Base-by-base conservation (phyloP, 1,140 invertebrate species). In the Penaeus vannamei region DNA sequence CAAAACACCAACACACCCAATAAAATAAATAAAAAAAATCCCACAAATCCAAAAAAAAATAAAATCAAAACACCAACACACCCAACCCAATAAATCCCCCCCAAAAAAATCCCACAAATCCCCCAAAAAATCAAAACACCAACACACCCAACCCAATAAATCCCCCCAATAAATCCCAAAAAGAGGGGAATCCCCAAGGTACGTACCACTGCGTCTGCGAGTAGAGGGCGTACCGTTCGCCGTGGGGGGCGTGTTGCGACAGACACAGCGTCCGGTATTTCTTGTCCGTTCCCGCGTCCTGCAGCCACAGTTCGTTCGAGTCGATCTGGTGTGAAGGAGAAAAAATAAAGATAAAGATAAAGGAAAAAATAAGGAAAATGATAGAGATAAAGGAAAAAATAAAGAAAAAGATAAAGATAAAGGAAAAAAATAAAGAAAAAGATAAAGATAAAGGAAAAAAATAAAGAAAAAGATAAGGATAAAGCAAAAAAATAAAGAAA, bases 181-280 rank as follows among this genome's bases (percentile, higher is more conserved):
- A 12, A 20, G 26, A 60, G 26, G 26, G 29, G 12, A 42, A 23
- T 32, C 12, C n/a, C 26, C n/a, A 61, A 53, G n/a, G 46, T 36
- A 88, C 86, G 26, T 79, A 90, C 91, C 95, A 95, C 92, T 95
- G 94, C 46, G 93, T 94, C 62, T 93, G 92, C 32, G 93, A 93
- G 91, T 94, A 94, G 10, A 95, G 93, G 8, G 94, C 91, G 92
- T 93, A 94, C 87, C 93, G 93, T 82, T 94, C 93, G 36, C 91
- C 91, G 66, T 92, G 90, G n/a, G 93, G 92, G 23, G 84, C 85
- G 91, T 91, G 87, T 0, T 94, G 93, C n/a, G 94, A 93, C 0
- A 95, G 93, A 90, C 95, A 95, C 87, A 95, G 94, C 59, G 95
- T 94, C 0, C 95, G 95, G 90, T 95, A 95, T 86, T 95, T 95